Evolutionary conservation across 2,113 vertebrate species (phyloP), one percentile per base, ranked within the genome.

Genomic region (Microcebus ravelobensis): DNA sequence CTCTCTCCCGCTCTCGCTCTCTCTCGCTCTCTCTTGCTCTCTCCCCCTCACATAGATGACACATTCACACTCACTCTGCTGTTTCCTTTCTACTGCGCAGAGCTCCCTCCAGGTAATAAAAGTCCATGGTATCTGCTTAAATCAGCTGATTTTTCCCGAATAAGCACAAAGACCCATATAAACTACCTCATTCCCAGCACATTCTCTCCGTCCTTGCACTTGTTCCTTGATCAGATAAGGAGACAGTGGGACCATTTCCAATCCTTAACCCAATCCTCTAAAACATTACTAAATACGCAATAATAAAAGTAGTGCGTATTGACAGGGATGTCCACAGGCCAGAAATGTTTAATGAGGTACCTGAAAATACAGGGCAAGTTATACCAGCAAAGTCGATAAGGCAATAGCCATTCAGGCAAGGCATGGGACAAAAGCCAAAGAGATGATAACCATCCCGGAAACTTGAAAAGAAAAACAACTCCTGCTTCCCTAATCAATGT

Each of bases 251-350:
- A 77, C 20, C 39, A 4, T 86, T 91, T 91, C 50, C 74, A 55
- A 3, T n/a, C 65, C 34, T 76, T 67, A 84, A 42, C 11, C 39
- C 20, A 76, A 42, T 59, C 57, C 13, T 73, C 59, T 63, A 57
- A 85, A 77, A 14, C 20, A 67, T 90, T 21, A 67, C 55, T 63
- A 95, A 94, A 90, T 86, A 23, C n/a, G 73, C 81, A 90, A 23
- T 73, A 83, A 93, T 73, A 93, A 82, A 90, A 63, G 27, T 17
- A 13, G 6, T 71, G 2, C 57, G 10, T 45, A 55, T n/a, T 52
- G 36, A 50, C 73, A 90, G 71, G 65, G 25, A 82, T 74, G 18
- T 81, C 71, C 57, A 52, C 48, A 94, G 12, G 23, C 29, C 68
- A 93, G 50, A 89, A 82, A 86, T 36, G 21, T 48, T 95, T 73